Base-by-base conservation (phyloP, 2,113 vertebrate species). In the Sakesphorus luctuosus region DNA sequence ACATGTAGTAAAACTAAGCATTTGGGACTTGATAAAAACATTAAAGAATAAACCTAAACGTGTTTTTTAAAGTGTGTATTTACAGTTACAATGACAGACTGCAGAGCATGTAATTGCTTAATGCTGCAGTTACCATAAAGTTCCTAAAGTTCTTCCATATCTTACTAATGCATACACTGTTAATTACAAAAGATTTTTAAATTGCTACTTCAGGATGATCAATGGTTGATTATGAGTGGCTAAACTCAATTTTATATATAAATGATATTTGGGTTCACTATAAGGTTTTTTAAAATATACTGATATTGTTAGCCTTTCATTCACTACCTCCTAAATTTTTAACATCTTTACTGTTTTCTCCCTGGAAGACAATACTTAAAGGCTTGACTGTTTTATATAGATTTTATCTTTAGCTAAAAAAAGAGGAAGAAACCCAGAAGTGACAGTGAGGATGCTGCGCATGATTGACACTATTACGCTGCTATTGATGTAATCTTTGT, bases 281-380 rank as follows among this genome's bases (percentile, higher is more conserved):
- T 91, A 92, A 85, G 93, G 49, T 94, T 90, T 97, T 97, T 93
- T 90, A 84, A 98, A 94, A 84, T 88, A 94, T 82, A 83, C 97
- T 94, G 87, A 55, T 96, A 90, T 87, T 79, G 78, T 94, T 97
- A 95, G 94, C 93, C 94, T 98, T 98, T 97, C 94, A 97, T 97
- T 97, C 88, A 97, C 98, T 98, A 98, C 98, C 98, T 98, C 98
- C 98, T 96, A 95, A 74, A 93, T 88, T 97, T 95, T 93, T 47
- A 97, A 95, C 96, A 97, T 97, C 93, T 96, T 44, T 86, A 49
- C 71, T 85, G 40, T 91, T 95, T 97, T 86, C 94, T 95, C 97
- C 93, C 81, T 95, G 84, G 87, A 94, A 91, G 93, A 92, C 95
- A 96, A 96, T 84, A 97, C 89, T 97, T 95, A 87, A 96, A 97